Evolutionary conservation across 1,140 invertebrate genomes (phyloP), one percentile per base, ranked within the genome.

Genomic region (Oreohelix idahoensis): DNA sequence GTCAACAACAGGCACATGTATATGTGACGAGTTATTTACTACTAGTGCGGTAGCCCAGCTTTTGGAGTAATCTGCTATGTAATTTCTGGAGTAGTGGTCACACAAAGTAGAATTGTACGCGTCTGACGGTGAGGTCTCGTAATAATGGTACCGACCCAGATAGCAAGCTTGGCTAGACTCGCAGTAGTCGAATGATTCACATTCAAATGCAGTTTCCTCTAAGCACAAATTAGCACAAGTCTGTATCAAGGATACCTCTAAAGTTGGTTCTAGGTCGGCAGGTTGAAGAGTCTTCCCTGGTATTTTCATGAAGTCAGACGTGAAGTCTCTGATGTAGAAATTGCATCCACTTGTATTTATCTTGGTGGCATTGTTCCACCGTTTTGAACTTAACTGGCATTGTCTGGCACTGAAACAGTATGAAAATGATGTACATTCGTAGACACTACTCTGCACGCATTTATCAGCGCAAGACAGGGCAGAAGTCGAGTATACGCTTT

Each of bases 151-250:
- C 11, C 38, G 5, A 35, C 69, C 32, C 17, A 32, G 69, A 35
- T 39, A 17, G 23, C 69, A 71, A 13, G 4, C 15, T 32, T 71
- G 69, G 13, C 32, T 35, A 1, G 69, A 11, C 2, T 17, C 32
- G 23, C 69, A 71, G 69, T 71, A 71, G 32, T 36, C 69, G 13
- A 71, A 39, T 26, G 69, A 71, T n/a, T 71, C 13, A 71, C 69
- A 71, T 4, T 2, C 32, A 71, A 71, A 71, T 1, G 4, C 1
- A 5, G 13, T 71, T n/a, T 71, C 69, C 11, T 13, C 23, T 20
- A 71, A 11, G 69, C 69, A 71, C 29, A 36, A 23, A 20, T n/a
- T 32, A 39, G 69, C 69, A 35, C 69, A 71, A 1, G 15, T 71
- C 29, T 35, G 17, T 11, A n/a, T n/a, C 15, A 11, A 36, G 2